These are phyloP conservation scores for Microcebus murinus DNA, from an alignment of 2,113 vertebrate species.

Conservation along the genomic window DNA sequence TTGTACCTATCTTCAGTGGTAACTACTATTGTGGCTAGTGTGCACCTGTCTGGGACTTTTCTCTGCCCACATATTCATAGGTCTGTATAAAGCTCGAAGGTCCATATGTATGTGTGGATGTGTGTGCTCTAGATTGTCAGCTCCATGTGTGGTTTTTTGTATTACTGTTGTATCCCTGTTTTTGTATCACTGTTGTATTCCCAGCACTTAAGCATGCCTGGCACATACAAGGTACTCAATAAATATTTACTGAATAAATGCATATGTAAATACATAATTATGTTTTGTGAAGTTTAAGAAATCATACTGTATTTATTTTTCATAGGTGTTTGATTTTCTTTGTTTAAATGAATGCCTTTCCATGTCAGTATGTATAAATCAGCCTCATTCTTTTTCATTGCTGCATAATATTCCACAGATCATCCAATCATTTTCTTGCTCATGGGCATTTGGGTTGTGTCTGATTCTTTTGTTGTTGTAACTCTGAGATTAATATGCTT, in stretches of 20 bases:
- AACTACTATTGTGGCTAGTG: not conserved
- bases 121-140: not conserved
- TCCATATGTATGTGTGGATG: not conserved
- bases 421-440: not conserved
- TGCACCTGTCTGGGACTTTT: not conserved
- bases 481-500: not conserved
- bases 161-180: no score
- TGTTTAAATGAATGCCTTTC: not conserved
- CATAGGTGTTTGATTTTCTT: not conserved
- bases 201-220: not conserved
- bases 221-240: not conserved
- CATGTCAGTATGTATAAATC: not conserved
- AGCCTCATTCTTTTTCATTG: not conserved
- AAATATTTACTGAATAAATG: not conserved
- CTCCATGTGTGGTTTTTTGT: no score
- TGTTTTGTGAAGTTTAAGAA: not conserved
- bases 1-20: not conserved
- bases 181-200: not conserved
- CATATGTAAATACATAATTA: not conserved
- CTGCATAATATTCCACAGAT: not conserved
- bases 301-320: not conserved
- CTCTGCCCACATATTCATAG: not conserved
- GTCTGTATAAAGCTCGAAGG: no score
- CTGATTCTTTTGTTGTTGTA: not conserved
- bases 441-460: not conserved